These are phyloP conservation scores for Phrynosoma blainvillii DNA, from an alignment of 2,113 vertebrate species.

Conservation along the genomic window DNA sequence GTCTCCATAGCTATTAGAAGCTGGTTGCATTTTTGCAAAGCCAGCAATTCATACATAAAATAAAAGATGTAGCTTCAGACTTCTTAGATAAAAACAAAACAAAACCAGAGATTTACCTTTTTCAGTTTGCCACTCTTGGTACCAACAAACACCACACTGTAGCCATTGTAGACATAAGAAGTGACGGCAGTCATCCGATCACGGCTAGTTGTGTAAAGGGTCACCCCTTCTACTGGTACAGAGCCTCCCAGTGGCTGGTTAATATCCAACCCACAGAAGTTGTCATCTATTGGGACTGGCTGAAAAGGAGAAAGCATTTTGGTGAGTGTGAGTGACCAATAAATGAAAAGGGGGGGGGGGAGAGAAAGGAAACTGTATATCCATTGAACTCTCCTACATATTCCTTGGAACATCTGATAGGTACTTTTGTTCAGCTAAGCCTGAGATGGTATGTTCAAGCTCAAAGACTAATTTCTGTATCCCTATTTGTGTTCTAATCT, in stretches of 20 bases:
- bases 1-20: accelerated
- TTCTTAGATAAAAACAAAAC: background rate
- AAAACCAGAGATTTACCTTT: conserved; percentile 81
- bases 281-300: conserved; percentile 98
- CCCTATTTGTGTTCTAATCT: background rate
- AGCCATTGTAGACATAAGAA: conserved; percentile 95
- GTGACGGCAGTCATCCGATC: conserved; percentile 96
- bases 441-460: background rate
- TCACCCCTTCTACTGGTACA: conserved; percentile 89
- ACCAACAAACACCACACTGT: conserved; percentile 95
- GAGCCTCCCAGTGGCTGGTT: conserved; percentile 98
- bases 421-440: background rate
- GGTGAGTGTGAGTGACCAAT: conserved; percentile 34
- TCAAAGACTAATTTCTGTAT: background rate
- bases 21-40: accelerated
- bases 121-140: conserved; percentile 95
- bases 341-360: conserved; percentile 18
- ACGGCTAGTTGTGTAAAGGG: conserved; percentile 89
- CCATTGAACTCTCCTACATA: background rate
- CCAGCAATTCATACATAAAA: accelerated
- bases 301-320: conserved; percentile 67
- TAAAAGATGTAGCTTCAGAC: accelerated
- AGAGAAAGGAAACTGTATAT: background rate
- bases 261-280: conserved; percentile 97
- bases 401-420: background rate